These are phyloP conservation scores for Amazona finschi DNA, from an alignment of 2,797 vertebrate species.

Conservation along the genomic window DNA sequence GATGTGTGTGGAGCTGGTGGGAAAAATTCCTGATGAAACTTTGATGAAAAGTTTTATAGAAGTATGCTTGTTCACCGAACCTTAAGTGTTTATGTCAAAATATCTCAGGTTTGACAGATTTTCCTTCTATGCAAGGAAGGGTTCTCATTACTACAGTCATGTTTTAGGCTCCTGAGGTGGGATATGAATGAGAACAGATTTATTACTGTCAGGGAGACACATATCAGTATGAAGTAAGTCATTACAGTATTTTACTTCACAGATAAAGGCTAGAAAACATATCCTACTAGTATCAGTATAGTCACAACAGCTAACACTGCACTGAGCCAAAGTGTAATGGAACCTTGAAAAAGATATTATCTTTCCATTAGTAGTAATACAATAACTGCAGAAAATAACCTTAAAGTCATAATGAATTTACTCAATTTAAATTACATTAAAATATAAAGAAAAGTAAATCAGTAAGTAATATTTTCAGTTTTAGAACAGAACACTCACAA, in stretches of 20 bases:
- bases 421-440: neutral
- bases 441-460: neutral
- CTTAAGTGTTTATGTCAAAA: neutral
- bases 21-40: neutral
- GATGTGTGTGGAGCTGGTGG: neutral
- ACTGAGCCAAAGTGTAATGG: neutral
- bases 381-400: neutral
- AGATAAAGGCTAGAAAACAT: neutral
- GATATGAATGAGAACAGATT: neutral
- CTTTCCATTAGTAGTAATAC: neutral
- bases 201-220: neutral
- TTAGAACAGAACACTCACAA: neutral
- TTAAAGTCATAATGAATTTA: neutral
- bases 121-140: neutral
- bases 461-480: neutral
- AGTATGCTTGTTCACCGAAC: neutral
- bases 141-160: neutral
- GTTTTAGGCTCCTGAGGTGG: neutral
- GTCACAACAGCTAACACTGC: neutral
- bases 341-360: neutral
- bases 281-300: neutral
- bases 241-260: neutral
- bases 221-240: neutral
- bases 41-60: neutral
- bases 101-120: slow-evolving; percentile 6